These are phyloP conservation scores for Zoanthus sociatus DNA, from an alignment of 92 coral and sea anemone species.

Conservation along the genomic window DNA sequence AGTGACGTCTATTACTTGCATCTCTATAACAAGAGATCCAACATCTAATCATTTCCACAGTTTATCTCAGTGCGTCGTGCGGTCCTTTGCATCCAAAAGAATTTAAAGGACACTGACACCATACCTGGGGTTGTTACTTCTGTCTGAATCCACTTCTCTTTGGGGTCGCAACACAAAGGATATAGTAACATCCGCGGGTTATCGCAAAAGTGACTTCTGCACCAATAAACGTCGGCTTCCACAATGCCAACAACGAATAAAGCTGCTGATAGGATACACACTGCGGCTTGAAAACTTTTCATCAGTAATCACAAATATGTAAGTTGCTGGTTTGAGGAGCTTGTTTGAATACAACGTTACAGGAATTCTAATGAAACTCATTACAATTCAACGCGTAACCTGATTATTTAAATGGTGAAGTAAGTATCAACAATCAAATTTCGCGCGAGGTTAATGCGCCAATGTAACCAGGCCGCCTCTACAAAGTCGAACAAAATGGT, in stretches of 20 bases:
- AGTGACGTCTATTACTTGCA: no score
- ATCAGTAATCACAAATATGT: not conserved
- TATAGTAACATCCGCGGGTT: not conserved
- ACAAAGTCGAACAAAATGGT: conserved; percentile 12
- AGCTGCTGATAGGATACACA: not conserved
- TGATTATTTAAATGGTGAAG: not conserved
- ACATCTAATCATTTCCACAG: no score
- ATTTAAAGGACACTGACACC: not conserved
- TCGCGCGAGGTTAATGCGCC: not conserved
- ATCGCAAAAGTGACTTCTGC: not conserved
- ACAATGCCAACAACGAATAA: not conserved
- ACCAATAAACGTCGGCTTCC: not conserved
- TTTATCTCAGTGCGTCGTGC: no score
- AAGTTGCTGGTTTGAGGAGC: not conserved
- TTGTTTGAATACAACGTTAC: not conserved
- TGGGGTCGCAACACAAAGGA: conserved; percentile 43
- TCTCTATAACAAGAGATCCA: no score
- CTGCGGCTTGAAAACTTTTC: not conserved
- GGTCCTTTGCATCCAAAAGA: no score
- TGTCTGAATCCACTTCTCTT: conserved; percentile 39
- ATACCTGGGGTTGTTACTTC: conserved; percentile 38
- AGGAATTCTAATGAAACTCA: not conserved
- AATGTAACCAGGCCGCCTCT: conserved; percentile 54
- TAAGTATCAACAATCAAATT: not conserved
- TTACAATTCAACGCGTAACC: not conserved